These are phyloP conservation scores for Drosophila lowei DNA, from an alignment of 1,140 invertebrate genomes.

Conservation along the genomic window DNA sequence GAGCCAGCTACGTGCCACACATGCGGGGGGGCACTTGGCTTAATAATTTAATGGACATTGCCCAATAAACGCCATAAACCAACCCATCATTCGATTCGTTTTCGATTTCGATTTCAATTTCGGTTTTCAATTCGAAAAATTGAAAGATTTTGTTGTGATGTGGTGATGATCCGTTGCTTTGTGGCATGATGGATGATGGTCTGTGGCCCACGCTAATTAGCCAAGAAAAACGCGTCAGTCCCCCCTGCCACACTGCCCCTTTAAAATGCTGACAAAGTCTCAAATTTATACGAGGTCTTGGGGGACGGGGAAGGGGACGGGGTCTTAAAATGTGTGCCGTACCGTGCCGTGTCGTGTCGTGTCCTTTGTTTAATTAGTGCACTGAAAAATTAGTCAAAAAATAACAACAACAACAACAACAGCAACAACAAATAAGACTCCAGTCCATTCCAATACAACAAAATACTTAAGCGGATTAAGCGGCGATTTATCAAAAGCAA, in stretches of 20 bases:
- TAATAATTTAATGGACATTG: conserved; percentile 79
- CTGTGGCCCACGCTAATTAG: conserved; percentile 67
- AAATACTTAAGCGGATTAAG: conserved; percentile 77
- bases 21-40: conserved; percentile 64
- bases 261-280: conserved; percentile 45
- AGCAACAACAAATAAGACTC: not conserved
- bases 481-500: conserved; percentile 80
- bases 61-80: conserved; percentile 67
- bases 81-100: conserved; percentile 66
- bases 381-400: conserved; percentile 70
- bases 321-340: conserved; percentile 49
- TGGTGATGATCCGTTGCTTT: conserved; percentile 55
- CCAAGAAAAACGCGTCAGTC: not conserved
- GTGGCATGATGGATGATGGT: conserved; percentile 55
- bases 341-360: conserved; percentile 5
- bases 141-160: conserved; percentile 45
- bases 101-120: conserved; percentile 60
- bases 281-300: conserved; percentile 70
- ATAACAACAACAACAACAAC: conserved; percentile 16
- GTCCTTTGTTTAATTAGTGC: conserved; percentile 80
- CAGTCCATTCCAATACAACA: conserved; percentile 2
- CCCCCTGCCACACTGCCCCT: not conserved
- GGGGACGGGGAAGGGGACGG: not conserved
- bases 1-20: conserved; percentile 50
- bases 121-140: conserved; percentile 64